Percentiles rank a stretch among this genome's conserved stretches.
phyloP scores from a whole-genome alignment of 2,888 invertebrate genomes.

The Drosophila paramelanica region DNA sequence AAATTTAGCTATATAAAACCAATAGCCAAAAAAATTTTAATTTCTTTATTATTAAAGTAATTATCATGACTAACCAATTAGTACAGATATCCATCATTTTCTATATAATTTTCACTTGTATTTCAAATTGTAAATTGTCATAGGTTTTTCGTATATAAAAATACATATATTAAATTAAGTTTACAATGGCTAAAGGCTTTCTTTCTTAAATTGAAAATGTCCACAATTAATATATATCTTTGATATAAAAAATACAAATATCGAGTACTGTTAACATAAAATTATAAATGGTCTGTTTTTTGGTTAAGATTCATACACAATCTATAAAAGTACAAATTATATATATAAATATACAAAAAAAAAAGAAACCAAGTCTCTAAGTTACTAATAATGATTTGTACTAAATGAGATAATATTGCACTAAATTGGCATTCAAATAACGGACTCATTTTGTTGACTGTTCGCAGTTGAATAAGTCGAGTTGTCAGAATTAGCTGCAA shows the following conservation, averaged over 20 bases:
- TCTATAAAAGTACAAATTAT: conserved; percentile 4
- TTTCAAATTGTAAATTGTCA: conserved; percentile 19
- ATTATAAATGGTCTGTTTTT: neutral
- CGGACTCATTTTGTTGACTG: conserved; percentile 22
- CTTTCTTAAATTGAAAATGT: neutral
- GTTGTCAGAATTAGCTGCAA: neutral
- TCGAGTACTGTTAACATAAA: conserved; percentile 14
- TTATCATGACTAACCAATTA: too few relatives aligned
- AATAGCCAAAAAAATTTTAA: too few relatives aligned
- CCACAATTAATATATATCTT: neutral
- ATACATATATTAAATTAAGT: conserved; percentile 18
- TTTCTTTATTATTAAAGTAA: too few relatives aligned
- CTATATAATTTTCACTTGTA: neutral
- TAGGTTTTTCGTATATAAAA: conserved; percentile 2
- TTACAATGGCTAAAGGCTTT: conserved; percentile 1
- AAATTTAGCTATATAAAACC: too few relatives aligned
- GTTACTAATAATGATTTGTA: conserved; percentile 39
- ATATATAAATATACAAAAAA: too few relatives aligned
- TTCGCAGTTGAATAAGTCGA: conserved; percentile 1
- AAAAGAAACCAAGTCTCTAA: conserved; percentile 2
- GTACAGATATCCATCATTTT: too few relatives aligned
- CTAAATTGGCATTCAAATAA: conserved; percentile 8
- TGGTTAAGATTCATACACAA: conserved; percentile 6
- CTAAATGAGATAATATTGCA: conserved; percentile 25
- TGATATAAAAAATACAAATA: conserved; percentile 2